These are phyloP conservation scores for Ptychoptera albimana DNA, from an alignment of 2,888 invertebrate genomes.

Conservation along the genomic window DNA sequence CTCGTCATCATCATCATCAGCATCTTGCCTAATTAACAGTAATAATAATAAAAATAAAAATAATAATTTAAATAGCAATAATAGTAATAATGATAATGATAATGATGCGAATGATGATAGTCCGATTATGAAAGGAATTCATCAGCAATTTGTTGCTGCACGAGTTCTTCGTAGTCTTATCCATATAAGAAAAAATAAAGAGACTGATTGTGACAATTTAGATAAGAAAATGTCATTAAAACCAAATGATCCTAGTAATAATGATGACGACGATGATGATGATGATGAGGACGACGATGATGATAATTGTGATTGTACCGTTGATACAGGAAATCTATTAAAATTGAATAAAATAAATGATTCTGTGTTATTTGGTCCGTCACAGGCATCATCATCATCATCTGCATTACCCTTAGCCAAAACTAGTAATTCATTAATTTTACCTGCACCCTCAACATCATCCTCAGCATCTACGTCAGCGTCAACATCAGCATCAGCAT, in stretches of 20 bases:
- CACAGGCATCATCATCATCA: background rate
- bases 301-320: background rate
- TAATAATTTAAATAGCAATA: background rate
- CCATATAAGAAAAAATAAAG: background rate
- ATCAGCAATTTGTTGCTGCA: no score
- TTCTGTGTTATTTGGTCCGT: background rate
- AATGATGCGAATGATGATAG: no score
- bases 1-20: background rate
- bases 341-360: background rate
- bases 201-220: slow-evolving; percentile 3
- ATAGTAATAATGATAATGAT: no score
- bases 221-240: background rate
- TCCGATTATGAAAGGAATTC: no score
- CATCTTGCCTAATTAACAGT: background rate
- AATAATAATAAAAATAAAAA: background rate
- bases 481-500: background rate
- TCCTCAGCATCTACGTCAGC: background rate
- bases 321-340: background rate
- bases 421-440: background rate
- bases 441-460: background rate
- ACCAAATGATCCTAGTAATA: slow-evolving; percentile 3
- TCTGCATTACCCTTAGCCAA: background rate
- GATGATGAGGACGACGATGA: slow-evolving; percentile 4
- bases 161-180: no score
- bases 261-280: slow-evolving; percentile 1